phyloP scores from a whole-genome alignment of 2,797 vertebrate genomes.

The Neolamprologus multifasciatus region DNA sequence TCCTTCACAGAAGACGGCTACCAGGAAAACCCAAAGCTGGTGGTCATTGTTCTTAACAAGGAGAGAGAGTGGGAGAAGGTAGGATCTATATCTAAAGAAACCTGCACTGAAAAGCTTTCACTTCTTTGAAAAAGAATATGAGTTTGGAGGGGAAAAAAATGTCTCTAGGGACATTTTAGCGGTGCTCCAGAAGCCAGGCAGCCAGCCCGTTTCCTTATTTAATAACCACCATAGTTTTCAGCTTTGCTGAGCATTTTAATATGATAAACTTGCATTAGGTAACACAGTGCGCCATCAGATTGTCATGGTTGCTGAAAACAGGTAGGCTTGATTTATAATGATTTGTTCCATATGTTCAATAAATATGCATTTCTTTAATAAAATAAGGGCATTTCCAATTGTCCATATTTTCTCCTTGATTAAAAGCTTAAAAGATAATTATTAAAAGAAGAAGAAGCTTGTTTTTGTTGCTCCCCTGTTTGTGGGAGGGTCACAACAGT shows the following conservation, averaged over 20 bases:
- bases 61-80: constrained; percentile 96
- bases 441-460: not conserved
- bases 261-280: not conserved
- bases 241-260: not conserved
- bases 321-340: not conserved
- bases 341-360: not conserved
- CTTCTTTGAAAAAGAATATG: not conserved
- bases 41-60: constrained; percentile 94
- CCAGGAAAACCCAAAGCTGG: constrained; percentile 90
- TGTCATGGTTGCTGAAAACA: not conserved
- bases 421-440: not conserved
- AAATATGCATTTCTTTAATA: not conserved
- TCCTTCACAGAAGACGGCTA: constrained; percentile 98
- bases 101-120: not conserved
- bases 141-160: not conserved
- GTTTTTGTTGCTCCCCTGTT: not conserved
- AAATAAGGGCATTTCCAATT: not conserved
- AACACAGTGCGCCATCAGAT: not conserved
- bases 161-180: not conserved
- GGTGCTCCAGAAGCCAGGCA: not conserved
- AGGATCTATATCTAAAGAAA: constrained; percentile 33
- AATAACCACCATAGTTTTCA: not conserved
- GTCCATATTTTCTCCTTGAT: not conserved
- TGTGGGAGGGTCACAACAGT: not conserved
- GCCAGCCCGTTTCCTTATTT: not conserved